These are phyloP conservation scores for Macrobrachium rosenbergii DNA, from an alignment of 1,140 invertebrate species.

Conservation along the genomic window DNA sequence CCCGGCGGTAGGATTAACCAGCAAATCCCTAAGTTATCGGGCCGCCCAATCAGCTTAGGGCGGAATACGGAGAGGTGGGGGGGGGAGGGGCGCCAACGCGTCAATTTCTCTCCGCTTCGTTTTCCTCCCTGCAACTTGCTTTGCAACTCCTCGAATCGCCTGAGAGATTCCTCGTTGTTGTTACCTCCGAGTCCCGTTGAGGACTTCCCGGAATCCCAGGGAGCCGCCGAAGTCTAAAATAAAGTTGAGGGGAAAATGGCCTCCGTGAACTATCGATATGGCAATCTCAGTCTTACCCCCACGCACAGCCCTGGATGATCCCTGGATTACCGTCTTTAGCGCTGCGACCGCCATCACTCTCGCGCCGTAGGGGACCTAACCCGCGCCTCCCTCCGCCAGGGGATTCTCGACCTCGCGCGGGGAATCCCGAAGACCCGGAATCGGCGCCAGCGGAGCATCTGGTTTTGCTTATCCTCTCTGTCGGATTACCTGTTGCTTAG, in stretches of 20 bases:
- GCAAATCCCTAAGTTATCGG: constrained; percentile 61
- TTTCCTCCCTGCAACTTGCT: not conserved
- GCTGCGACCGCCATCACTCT: constrained; percentile 52
- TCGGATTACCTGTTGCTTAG: constrained; percentile 61
- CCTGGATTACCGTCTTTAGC: constrained; percentile 58
- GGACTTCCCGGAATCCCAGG: not conserved
- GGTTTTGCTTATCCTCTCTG: constrained; percentile 46
- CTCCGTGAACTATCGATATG: constrained; percentile 30
- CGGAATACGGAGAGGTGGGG: constrained; percentile 42
- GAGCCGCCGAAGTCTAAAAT: not conserved
- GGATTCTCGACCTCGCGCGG: not conserved
- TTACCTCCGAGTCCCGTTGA: no score
- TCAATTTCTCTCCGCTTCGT: not conserved
- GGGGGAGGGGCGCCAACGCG: not conserved
- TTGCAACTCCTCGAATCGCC: no score
- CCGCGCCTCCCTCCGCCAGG: not conserved
- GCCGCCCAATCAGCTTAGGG: constrained; percentile 60
- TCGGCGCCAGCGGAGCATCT: not conserved
- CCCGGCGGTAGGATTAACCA: constrained; percentile 57
- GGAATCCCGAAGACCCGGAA: not conserved
- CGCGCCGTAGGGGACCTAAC: constrained; percentile 18
- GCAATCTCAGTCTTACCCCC: constrained; percentile 45
- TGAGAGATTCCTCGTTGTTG: no score
- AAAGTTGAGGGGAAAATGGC: constrained; percentile 22
- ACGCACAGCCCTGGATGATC: constrained; percentile 51